Evolutionary conservation across 2,888 invertebrate genomes (phyloP).

Genomic region (Leptinotarsa haldemani): DNA sequence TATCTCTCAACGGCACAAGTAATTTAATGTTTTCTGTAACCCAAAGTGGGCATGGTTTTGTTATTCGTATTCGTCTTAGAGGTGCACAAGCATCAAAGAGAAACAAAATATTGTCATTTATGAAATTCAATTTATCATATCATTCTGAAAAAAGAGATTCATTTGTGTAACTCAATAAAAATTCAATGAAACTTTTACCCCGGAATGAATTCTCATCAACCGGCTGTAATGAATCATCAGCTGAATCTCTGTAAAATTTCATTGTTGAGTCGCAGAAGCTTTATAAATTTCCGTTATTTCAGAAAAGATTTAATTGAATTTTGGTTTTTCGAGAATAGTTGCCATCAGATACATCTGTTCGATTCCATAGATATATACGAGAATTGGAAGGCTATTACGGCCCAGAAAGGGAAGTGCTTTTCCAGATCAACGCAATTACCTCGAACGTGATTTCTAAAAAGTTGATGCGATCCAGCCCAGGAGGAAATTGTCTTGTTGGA

Average conservation of each 20-base stretch:
- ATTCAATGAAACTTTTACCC: no score
- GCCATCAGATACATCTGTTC: not conserved
- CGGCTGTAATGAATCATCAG: not conserved
- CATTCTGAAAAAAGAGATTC: no score
- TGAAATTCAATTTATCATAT: no score
- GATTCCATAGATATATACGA: constrained; percentile 18
- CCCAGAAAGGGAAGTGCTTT: constrained; percentile 19
- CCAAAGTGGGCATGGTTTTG: no score
- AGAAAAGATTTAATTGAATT: constrained; percentile 13
- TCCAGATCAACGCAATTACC: constrained; percentile 26
- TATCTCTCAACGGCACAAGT: no score
- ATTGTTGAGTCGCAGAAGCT: not conserved
- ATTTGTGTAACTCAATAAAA: no score
- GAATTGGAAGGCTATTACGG: constrained; percentile 15
- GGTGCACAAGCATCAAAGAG: no score
- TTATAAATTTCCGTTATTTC: not conserved
- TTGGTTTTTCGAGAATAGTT: not conserved
- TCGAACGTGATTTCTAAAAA: constrained; percentile 26
- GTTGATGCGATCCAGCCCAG: not conserved
- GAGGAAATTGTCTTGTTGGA: constrained; percentile 11
- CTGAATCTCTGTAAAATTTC: not conserved
- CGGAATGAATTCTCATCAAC: not conserved
- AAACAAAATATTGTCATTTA: no score
- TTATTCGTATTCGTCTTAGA: no score
- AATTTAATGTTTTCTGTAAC: no score